Evolutionary conservation across 2,113 vertebrate species (phyloP), one percentile per base, ranked within the genome.

Genomic region (Kryptolebias marmoratus): DNA sequence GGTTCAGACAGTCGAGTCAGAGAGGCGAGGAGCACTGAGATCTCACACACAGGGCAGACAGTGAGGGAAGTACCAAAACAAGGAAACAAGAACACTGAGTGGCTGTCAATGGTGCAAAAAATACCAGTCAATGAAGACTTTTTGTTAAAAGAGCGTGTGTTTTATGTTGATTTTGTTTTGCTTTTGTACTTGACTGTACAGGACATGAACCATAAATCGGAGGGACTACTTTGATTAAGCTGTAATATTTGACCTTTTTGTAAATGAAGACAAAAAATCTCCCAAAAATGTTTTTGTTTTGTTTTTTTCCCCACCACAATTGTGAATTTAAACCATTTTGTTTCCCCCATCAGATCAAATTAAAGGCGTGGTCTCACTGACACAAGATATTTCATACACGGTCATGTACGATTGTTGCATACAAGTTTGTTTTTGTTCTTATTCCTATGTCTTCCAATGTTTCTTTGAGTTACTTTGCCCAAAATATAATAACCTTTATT

Each of bases 341-440:
- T 10, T 10, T 10, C 9, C 9, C 39, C 3, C 48, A 74, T 47
- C 47, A 52, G 81, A 76, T 84, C 70, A 73, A 86, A 84, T 48
- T 77, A 93, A 93, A 95, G 91, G 82, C 79, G 85, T 92, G 90
- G 92, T 92, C 89, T 95, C 88, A 93, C 91, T 75, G 85, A 92
- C 93, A 92, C 93, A 90, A 94, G 70, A 91, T 94, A 92, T 90
- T 93, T 91, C 93, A 95, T 89, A 84, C 71, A 75, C 82, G 92
- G 91, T 75, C 75, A n/a, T 77, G 28, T 63, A 71, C 32, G 62
- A 44, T 64, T 80, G 54, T 65, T 87, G 81, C 86, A 91, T 86
- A 86, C 73, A 69, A 58, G 73, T 63, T 58, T 69, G 73, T 63
- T 58, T 69, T 63, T 11, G 16, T 66, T 70, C 65, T 39, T 22